These are phyloP conservation scores for Venustoraphidia nigricollis DNA, from an alignment of 2,888 invertebrate species.

Conservation along the genomic window DNA sequence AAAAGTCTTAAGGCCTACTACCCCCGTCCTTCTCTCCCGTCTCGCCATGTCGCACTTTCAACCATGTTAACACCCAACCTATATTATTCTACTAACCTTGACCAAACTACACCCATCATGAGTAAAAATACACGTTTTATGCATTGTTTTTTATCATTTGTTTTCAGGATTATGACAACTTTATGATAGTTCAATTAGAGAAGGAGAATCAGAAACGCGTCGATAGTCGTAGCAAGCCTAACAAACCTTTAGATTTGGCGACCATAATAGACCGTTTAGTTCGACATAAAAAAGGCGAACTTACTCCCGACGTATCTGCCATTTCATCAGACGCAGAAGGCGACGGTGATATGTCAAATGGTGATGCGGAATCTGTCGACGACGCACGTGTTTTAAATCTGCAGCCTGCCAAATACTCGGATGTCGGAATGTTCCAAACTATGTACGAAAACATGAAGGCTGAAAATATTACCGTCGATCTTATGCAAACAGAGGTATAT, in stretches of 20 bases:
- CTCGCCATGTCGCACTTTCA: no score
- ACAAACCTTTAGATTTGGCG: slow-evolving; percentile 19
- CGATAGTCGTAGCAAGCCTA: slow-evolving; percentile 20
- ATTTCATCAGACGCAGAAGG: no score
- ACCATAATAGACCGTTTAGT: slow-evolving; percentile 4
- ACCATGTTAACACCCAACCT: no score
- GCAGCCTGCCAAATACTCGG: slow-evolving; percentile 40
- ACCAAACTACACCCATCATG: no score
- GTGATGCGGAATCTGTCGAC: slow-evolving; percentile 14
- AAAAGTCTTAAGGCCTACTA: no score
- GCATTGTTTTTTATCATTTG: slow-evolving; percentile 2
- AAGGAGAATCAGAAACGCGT: slow-evolving; percentile 23
- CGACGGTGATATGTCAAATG: no score
- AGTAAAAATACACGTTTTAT: no score
- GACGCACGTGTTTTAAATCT: slow-evolving; percentile 23
- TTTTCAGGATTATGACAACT: slow-evolving; percentile 29
- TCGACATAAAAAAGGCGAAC: background rate
- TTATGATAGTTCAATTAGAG: slow-evolving; percentile 34
- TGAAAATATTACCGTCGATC: slow-evolving; percentile 24
- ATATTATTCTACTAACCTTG: no score
- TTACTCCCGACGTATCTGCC: no score
- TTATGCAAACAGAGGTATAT: slow-evolving; percentile 43
- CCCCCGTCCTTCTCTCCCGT: no score
- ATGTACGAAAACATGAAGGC: slow-evolving; percentile 23
- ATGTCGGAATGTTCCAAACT: slow-evolving; percentile 51